These are phyloP conservation scores for Musca domestica DNA, from an alignment of 1,140 invertebrate species.

Conservation along the genomic window DNA sequence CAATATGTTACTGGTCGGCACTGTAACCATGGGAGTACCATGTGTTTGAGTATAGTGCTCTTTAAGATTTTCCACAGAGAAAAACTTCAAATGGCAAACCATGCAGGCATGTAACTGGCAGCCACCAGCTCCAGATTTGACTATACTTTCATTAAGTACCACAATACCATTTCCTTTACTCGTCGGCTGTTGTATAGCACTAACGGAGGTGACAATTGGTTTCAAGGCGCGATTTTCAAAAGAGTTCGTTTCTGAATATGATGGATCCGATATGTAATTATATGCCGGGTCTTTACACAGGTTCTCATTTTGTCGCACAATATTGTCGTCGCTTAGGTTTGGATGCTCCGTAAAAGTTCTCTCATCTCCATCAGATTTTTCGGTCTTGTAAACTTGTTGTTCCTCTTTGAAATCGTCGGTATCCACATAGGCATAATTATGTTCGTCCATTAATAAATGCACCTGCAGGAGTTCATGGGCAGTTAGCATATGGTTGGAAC, in stretches of 20 bases:
- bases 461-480: constrained; percentile 41
- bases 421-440: constrained; percentile 44
- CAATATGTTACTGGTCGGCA: constrained; percentile 26
- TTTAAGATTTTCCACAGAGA: constrained; percentile 41
- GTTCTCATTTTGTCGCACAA: background rate
- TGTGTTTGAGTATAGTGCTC: constrained; percentile 40
- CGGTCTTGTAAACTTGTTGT: constrained; percentile 44
- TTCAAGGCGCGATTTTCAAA: constrained; percentile 37
- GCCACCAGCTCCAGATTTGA: constrained; percentile 41
- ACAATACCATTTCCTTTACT: constrained; percentile 32
- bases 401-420: constrained; percentile 35
- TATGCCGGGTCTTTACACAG: background rate
- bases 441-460: constrained; percentile 45
- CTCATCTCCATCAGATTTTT: constrained; percentile 31
- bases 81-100: constrained; percentile 42
- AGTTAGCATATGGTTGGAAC: constrained; percentile 17
- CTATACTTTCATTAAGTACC: constrained; percentile 50
- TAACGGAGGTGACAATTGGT: constrained; percentile 49
- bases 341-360: background rate
- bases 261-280: background rate
- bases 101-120: constrained; percentile 44
- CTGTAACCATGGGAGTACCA: constrained; percentile 39
- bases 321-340: background rate
- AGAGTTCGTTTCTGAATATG: background rate
- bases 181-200: constrained; percentile 29